Conservation (phyloP, 1,140 invertebrate genomes). For the Rhagoletis pomonella region DNA sequence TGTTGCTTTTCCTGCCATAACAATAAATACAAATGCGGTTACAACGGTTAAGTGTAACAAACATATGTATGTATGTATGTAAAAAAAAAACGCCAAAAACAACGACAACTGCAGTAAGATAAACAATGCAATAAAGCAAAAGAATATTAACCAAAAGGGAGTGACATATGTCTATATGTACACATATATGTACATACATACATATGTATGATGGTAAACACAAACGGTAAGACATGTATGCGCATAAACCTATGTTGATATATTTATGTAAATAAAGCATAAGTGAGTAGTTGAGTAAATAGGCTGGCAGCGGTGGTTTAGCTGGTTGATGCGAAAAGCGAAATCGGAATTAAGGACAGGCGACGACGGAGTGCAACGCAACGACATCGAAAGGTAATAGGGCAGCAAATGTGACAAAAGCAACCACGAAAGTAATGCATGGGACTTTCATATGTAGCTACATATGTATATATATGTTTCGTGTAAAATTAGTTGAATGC, state of each 20-base stretch:
- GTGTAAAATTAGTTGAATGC: neutral
- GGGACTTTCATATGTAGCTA: too few species aligned
- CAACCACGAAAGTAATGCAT: constrained; percentile 19
- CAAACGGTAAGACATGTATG: neutral
- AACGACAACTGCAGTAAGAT: constrained; percentile 43
- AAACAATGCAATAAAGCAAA: constrained; percentile 48
- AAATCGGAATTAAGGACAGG: constrained; percentile 39
- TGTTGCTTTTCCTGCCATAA: constrained; percentile 36
- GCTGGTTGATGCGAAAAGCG: neutral
- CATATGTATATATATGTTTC: too few species aligned
- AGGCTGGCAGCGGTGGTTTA: neutral
- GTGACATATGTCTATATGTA: constrained; percentile 14
- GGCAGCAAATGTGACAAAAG: constrained; percentile 8
- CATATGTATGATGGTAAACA: neutral
- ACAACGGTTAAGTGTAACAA: constrained; percentile 29
- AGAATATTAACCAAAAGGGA: constrained; percentile 51
- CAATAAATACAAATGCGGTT: constrained; percentile 52
- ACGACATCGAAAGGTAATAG: constrained; percentile 36
- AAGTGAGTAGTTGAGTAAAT: neutral
- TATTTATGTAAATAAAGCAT: constrained; percentile 4
- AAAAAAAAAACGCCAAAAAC: neutral
- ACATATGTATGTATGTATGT: neutral
- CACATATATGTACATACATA: neutral
- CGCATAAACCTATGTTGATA: neutral
- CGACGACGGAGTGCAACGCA: constrained; percentile 18